These are phyloP conservation scores for Actinemys pallida DNA, from an alignment of 2,113 vertebrate species.

Conservation along the genomic window DNA sequence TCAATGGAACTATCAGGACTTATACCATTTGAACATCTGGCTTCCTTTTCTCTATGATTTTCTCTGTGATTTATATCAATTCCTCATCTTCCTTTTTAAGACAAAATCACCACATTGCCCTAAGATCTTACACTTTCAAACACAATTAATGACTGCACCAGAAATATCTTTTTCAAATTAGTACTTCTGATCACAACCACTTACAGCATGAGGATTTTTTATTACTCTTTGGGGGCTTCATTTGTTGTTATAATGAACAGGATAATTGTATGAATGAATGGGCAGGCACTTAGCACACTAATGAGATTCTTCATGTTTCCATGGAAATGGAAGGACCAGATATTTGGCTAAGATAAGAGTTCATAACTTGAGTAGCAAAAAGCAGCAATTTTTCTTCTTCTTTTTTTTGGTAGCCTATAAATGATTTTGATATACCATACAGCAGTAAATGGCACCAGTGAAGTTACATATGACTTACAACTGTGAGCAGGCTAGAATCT, in stretches of 20 bases:
- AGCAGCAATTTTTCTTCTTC: background rate
- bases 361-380: background rate
- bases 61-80: background rate
- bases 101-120: background rate
- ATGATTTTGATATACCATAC: background rate
- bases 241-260: background rate
- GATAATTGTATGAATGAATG: background rate
- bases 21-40: background rate
- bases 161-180: background rate
- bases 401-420: background rate
- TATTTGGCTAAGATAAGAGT: background rate
- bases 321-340: background rate
- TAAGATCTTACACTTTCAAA: background rate
- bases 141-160: background rate
- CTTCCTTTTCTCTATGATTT: background rate
- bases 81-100: background rate
- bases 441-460: background rate
- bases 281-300: background rate
- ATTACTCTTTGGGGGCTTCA: background rate
- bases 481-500: background rate
- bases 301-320: background rate
- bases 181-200: background rate
- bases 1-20: background rate
- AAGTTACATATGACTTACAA: background rate
- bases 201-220: background rate